Base-by-base conservation (phyloP, 1,140 invertebrate species). In the Streblospio benedicti region DNA sequence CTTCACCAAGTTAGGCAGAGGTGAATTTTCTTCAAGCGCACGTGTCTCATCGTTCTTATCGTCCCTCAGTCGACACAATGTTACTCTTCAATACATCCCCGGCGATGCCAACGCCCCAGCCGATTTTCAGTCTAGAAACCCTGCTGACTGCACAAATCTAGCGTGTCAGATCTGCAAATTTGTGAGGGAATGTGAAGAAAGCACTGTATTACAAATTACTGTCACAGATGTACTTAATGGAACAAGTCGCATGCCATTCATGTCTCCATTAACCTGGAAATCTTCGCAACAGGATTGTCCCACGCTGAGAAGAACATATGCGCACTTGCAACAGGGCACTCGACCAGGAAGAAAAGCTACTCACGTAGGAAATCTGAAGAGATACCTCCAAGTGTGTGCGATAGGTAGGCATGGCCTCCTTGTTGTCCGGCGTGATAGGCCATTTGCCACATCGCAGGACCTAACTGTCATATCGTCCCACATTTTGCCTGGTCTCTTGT, bases 351-450 rank as follows among this genome's bases (percentile, higher is more conserved):
- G 62, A 14, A 64, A 61, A 49, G 49, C 62, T 4, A 65, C 59
- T 20, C 57, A 66, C 45, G 35, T 66, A 12, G 60, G 45, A 43
- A 50, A 68, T 35, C 55, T 59, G 23, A 58, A 67, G 43, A 35
- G 61, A 0, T 64, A 65, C 43, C 31, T 63, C 14, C 38, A 61
- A 30, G 61, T 62, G n/a, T 54, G 35, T 6, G 56, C 60, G 4
- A 65, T 66, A 14, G 33, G 60, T 28, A 66, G 62, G 50, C 65
- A 67, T 58, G 60, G 60, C 47, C 28, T 68, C 2, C 35, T 68
- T 16, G 60, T 63, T n/a, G 63, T 64, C 33, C 23, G 30, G 31
- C 25, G 50, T 16, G 30, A 54, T 52, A 44, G 57, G 2, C 61
- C 57, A 23, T 30, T 62, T 0, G 1, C 9, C 6, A 5, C 44